phyloP scores from a whole-genome alignment of 2,113 vertebrate genomes.

The Setophaga petechia region DNA sequence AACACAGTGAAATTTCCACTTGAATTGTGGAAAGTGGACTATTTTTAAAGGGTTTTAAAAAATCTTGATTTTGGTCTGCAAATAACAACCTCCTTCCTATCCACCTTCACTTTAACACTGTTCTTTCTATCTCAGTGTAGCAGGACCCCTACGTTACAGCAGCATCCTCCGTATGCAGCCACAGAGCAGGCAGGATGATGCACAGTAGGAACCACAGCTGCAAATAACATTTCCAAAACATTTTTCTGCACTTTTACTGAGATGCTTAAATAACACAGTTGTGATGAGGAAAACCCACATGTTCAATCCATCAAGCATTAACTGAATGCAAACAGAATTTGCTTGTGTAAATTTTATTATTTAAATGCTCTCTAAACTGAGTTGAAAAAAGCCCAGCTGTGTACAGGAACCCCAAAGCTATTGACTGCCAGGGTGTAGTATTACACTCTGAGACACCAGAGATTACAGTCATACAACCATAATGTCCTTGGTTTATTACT shows the following conservation, averaged over 20 bases:
- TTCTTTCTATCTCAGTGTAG: not conserved
- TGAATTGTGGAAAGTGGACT: not conserved
- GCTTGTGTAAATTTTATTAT: not conserved
- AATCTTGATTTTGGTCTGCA: not conserved
- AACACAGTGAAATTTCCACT: not conserved
- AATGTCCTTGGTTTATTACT: not conserved
- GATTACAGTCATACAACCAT: not conserved
- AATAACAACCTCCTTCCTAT: not conserved
- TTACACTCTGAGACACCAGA: not conserved
- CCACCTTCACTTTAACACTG: not conserved
- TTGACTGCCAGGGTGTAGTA: not conserved
- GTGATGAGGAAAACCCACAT: not conserved
- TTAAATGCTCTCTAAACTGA: not conserved
- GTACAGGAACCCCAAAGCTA: not conserved
- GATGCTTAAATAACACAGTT: not conserved
- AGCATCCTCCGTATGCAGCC: not conserved
- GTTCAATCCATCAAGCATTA: not conserved
- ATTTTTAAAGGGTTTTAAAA: not conserved
- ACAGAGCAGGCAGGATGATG: not conserved
- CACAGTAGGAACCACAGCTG: slow-evolving; percentile 1
- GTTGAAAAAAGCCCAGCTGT: not conserved
- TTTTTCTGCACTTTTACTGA: slow-evolving; percentile 6
- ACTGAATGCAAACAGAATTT: not conserved
- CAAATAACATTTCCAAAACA: not conserved
- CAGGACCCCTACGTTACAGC: not conserved